Evolutionary conservation across 2,888 invertebrate species (phyloP).

Genomic region (Mesorhabditis sp.): DNA sequence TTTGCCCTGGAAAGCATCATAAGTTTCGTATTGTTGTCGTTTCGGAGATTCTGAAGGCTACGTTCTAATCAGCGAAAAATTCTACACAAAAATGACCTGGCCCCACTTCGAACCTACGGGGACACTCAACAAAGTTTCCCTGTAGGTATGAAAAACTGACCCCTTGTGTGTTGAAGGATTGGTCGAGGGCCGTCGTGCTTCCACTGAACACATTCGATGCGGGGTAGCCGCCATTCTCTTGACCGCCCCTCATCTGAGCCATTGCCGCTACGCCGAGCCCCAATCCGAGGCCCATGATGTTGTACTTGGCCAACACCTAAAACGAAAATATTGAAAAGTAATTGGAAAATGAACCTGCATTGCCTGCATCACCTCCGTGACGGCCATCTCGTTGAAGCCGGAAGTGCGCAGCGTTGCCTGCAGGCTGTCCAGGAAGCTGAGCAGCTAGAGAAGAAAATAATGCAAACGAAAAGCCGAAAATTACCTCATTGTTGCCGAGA

Average conservation of each 20-base stretch:
- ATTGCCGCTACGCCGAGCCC: slow-evolving; percentile 58
- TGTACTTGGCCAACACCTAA: slow-evolving; percentile 81
- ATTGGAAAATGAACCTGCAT: slow-evolving; percentile 65
- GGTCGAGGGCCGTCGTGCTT: neutral
- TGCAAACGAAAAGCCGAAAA: neutral
- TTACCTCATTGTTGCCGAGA: slow-evolving; percentile 52
- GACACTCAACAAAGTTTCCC: too few species aligned
- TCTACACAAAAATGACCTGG: too few species aligned
- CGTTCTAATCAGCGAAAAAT: too few species aligned
- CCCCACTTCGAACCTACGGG: too few species aligned
- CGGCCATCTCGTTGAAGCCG: slow-evolving; percentile 84
- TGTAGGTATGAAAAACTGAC: too few species aligned
- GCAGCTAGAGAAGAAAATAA: slow-evolving; percentile 30
- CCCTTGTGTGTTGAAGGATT: neutral
- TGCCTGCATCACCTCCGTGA: slow-evolving; percentile 82
- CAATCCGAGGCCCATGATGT: slow-evolving; percentile 77
- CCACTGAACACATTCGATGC: slow-evolving; percentile 10
- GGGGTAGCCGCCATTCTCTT: slow-evolving; percentile 14
- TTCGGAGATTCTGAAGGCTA: too few species aligned
- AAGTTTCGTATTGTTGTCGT: too few species aligned
- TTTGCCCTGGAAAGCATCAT: too few species aligned
- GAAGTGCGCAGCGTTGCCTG: slow-evolving; percentile 79
- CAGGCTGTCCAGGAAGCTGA: slow-evolving; percentile 80
- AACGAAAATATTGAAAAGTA: neutral
- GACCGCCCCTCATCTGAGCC: slow-evolving; percentile 50